Base-by-base conservation (phyloP, 2,888 invertebrate species). In the Mechanitis mazaeus region DNA sequence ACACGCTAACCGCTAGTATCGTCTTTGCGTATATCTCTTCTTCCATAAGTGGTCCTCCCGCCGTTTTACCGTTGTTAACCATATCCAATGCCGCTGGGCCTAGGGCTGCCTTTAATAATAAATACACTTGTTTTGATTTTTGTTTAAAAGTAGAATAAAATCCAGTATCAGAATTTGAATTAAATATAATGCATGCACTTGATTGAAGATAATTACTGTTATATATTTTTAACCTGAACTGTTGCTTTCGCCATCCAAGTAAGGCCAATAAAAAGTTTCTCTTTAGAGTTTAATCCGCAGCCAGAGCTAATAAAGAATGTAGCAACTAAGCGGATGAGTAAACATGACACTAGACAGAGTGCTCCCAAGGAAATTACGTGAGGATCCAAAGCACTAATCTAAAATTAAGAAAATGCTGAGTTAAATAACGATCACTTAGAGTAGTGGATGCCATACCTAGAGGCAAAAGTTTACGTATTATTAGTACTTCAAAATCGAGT, bases 241-340 rank as follows among this genome's bases (percentile, higher is more conserved):
- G 97, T 97, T 28, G 97, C 97, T 84, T 97, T 97, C 0, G 97
- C 95, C 87, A 96, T 93, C 94, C 95, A 96, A 1, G 96, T 93
- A 1, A 97, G 79, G 0, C 96, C 93, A 59, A 96, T 93, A 76
- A 97, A 97, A 9, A 96, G 77, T 74, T 95, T 95, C 78, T 97
- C 97, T 76, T 94, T 96, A 50, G 92, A 81, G 76, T 94, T 96
- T 38, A 97, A 85, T 45, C 93, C 93, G 60, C 94, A 94, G 2
- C 94, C 93, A 61, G 94, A 91, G 28, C 93, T 92, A 0, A 94
- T 87, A 0, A 93, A 60, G 54, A 93, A 88, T 0, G 95, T 94
- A 0, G 84, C 84, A 0, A 92, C 63, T 28, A 93, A 92, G 59
- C 95, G 87, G 2, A 94, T 75, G 3, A 93, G 67, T 45, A 93